Evolutionary conservation across 2,797 vertebrate genomes (phyloP).

Genomic region (Xiphophorus birchmanni): DNA sequence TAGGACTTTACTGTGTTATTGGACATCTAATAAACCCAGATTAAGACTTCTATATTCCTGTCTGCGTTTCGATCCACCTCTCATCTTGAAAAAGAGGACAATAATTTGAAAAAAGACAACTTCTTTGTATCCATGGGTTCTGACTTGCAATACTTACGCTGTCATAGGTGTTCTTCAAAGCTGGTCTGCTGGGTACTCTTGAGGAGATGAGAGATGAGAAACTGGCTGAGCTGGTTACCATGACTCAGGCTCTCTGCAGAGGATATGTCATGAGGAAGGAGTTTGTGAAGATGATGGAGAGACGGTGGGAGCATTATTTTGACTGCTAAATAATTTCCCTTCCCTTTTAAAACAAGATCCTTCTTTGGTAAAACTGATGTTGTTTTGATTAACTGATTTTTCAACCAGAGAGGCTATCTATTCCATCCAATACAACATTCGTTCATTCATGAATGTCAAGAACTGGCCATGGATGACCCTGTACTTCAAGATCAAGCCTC

Average conservation of each 20-base stretch:
- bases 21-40: no score
- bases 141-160: neutral
- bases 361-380: neutral
- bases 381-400: neutral
- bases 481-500: conserved; percentile 91
- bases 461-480: conserved; percentile 92
- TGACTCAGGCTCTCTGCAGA: conserved; percentile 84
- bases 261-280: conserved; percentile 84
- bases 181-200: conserved; percentile 84
- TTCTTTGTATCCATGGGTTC: no score
- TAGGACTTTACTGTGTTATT: no score
- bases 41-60: no score
- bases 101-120: no score
- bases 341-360: neutral
- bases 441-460: conserved; percentile 89
- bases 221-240: conserved; percentile 82
- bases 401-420: conserved; percentile 36
- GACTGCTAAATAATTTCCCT: neutral
- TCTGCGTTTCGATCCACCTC: no score
- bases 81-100: no score
- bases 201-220: conserved; percentile 89
- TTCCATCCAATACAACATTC: conserved; percentile 19
- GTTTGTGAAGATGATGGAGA: conserved; percentile 52
- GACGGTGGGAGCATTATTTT: conserved; percentile 65
- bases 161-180: conserved; percentile 90